Conservation (phyloP, 2,797 vertebrate genomes). For the Clarias pachynema region DNA sequence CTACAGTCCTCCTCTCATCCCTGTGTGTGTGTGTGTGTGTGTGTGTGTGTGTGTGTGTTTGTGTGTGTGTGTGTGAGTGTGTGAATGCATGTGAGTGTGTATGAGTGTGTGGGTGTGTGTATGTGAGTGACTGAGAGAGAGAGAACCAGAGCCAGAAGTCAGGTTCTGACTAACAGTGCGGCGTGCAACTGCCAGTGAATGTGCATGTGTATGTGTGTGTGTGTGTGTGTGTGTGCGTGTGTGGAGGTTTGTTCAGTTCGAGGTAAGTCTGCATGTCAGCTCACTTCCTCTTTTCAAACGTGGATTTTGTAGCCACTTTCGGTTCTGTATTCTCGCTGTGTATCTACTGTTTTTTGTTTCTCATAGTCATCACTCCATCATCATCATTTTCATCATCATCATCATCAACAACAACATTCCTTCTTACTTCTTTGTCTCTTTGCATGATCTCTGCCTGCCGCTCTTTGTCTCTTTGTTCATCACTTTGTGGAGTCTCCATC, state of each 20-base stretch:
- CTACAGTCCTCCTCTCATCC: conserved; percentile 39
- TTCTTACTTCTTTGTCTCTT: conserved; percentile 42
- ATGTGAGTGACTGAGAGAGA: conserved; percentile 49
- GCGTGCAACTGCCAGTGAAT: conserved; percentile 41
- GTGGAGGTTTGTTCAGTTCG: conserved; percentile 51
- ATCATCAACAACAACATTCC: neutral
- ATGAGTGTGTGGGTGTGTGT: conserved; percentile 30
- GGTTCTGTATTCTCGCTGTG: conserved; percentile 42
- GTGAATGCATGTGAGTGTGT: conserved; percentile 43
- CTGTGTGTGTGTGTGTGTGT: conserved; percentile 33
- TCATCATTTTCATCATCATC: conserved; percentile 11
- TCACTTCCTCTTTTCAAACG: conserved; percentile 50
- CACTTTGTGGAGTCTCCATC: conserved; percentile 50
- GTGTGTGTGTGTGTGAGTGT: conserved; percentile 36
- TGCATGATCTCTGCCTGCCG: conserved; percentile 27
- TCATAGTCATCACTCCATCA: conserved; percentile 23
- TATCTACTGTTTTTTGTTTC: conserved; percentile 33
- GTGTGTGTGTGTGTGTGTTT: conserved; percentile 38
- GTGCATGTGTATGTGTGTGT: conserved; percentile 30
- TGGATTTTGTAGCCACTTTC: conserved; percentile 46
- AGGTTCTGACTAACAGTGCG: conserved; percentile 47
- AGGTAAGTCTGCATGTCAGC: conserved; percentile 54
- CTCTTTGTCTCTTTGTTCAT: conserved; percentile 56
- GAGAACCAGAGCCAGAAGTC: conserved; percentile 53
- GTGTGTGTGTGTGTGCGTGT: conserved; percentile 43